phyloP scores from a whole-genome alignment of 2,113 vertebrate genomes.

The Scortum barcoo region DNA sequence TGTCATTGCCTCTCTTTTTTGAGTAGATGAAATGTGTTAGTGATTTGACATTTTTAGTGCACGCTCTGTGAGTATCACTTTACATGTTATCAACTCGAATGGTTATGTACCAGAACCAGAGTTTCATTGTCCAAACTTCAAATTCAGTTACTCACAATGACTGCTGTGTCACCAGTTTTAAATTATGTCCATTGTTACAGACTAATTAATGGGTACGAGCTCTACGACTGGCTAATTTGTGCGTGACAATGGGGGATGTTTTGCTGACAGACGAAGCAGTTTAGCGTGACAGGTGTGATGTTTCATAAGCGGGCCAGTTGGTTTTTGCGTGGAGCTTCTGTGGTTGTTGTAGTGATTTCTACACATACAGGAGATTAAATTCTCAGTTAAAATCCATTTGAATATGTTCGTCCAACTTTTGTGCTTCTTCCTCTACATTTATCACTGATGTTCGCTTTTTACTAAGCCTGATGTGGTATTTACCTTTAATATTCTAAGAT shows the following conservation, averaged over 20 bases:
- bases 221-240: conserved; percentile 16
- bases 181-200: neutral
- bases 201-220: conserved; percentile 11
- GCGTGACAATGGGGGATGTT: conserved; percentile 11
- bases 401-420: neutral
- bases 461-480: neutral
- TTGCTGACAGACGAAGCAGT: neutral
- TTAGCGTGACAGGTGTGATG: conserved; percentile 10
- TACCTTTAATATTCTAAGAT: neutral
- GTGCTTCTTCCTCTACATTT: neutral
- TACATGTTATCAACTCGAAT: too few relatives aligned
- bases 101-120: neutral
- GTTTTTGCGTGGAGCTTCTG: conserved; percentile 18
- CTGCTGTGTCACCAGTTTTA: neutral
- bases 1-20: neutral
- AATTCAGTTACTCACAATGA: neutral
- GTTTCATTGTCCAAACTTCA: neutral
- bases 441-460: neutral
- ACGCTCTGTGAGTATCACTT: neutral
- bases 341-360: conserved; percentile 6
- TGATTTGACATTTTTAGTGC: neutral
- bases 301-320: conserved; percentile 22
- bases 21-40: neutral
- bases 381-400: neutral
- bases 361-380: too few relatives aligned